phyloP scores from a whole-genome alignment of 2,113 vertebrate species.

The Leiothrix lutea region DNA sequence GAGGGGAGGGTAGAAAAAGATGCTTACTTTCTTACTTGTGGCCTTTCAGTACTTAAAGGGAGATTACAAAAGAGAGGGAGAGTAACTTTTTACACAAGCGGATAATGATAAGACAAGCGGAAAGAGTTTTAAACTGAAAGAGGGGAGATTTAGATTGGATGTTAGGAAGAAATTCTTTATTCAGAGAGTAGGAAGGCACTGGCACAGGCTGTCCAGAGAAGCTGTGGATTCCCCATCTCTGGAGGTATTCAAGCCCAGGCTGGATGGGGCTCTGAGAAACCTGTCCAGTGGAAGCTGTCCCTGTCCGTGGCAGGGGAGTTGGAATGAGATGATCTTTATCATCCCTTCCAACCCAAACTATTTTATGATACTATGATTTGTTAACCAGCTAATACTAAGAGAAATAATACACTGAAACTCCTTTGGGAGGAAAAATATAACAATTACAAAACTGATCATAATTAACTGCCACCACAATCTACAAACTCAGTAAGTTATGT shows the following conservation, averaged over 20 bases:
- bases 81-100: background rate
- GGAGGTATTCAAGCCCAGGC: background rate
- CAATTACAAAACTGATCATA: background rate
- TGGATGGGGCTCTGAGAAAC: background rate
- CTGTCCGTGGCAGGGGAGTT: background rate
- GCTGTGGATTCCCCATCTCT: no score
- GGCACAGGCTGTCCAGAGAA: background rate
- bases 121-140: background rate
- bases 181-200: background rate
- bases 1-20: background rate
- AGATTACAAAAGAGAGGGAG: background rate
- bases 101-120: background rate
- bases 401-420: background rate
- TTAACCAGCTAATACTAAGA: background rate
- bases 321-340: background rate
- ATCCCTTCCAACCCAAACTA: background rate
- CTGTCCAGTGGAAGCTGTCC: background rate
- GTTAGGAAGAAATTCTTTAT: background rate
- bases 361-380: background rate
- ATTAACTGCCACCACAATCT: background rate
- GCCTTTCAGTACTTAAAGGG: background rate
- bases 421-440: background rate
- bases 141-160: background rate
- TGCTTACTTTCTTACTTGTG: background rate
- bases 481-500: background rate